Percentiles rank a stretch among this genome's conserved stretches.
Conservation (phyloP, 37 sponge, comb jelly and placozoan species). For the Axinella damicornis region DNA sequence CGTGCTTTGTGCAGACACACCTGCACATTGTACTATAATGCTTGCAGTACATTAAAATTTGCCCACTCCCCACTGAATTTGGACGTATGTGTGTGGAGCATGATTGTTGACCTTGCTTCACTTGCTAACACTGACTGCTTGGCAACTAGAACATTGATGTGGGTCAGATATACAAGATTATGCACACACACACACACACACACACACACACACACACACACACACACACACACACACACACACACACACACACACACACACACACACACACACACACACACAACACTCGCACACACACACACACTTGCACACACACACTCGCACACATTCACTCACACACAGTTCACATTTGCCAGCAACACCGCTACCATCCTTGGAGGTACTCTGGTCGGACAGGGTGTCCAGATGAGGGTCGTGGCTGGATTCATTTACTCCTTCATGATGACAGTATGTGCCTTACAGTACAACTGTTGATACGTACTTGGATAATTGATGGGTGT, state of each 20-base stretch:
- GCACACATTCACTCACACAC: not conserved
- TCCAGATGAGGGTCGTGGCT: constrained; percentile 68
- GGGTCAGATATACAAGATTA: too few species aligned
- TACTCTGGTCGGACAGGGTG: constrained; percentile 69
- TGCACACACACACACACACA: too few species aligned
- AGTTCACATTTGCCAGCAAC: constrained; percentile 93
- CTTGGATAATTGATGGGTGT: not conserved
- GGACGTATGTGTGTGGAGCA: too few species aligned
- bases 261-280: constrained; percentile 37
- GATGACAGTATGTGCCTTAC: constrained; percentile 67
- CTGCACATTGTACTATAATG: too few species aligned
- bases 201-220: constrained; percentile 46
- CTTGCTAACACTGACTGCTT: too few species aligned
- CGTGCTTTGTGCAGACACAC: too few species aligned
- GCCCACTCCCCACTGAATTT: too few species aligned
- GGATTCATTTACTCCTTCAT: constrained; percentile 77
- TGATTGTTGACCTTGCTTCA: too few species aligned
- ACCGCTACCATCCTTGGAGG: constrained; percentile 91
- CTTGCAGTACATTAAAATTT: too few species aligned
- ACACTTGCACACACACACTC: too few species aligned
- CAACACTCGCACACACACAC: too few species aligned
- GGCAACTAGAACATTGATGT: too few species aligned
- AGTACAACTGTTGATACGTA: not conserved
- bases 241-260: constrained; percentile 39
- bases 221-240: constrained; percentile 36